phyloP scores from a whole-genome alignment of 2,113 vertebrate species.

The Eulemur macaco region DNA sequence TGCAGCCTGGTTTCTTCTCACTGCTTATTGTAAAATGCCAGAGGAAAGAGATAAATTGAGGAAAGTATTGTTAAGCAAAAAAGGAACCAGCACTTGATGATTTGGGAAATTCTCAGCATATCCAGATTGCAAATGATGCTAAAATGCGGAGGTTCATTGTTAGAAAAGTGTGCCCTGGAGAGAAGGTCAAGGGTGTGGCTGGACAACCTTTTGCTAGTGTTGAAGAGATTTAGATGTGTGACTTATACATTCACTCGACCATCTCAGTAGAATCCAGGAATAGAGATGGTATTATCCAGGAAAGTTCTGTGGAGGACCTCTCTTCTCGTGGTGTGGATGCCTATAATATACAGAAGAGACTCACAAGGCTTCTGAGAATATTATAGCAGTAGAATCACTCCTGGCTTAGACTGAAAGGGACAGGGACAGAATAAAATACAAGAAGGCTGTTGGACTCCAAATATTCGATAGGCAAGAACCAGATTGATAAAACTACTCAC shows the following conservation, averaged over 20 bases:
- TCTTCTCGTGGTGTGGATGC: background rate
- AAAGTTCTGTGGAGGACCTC: background rate
- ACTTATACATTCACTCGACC: background rate
- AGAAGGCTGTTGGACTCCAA: background rate
- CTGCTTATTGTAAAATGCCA: background rate
- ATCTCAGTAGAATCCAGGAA: background rate
- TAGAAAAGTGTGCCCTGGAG: background rate
- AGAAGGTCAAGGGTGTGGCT: background rate
- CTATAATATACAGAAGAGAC: background rate
- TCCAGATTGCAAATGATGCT: background rate
- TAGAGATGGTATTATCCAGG: background rate
- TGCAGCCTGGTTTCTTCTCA: background rate
- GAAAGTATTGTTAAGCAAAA: background rate
- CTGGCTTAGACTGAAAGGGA: background rate
- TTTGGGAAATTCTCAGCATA: background rate
- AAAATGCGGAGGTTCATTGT: background rate
- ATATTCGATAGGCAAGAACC: background rate
- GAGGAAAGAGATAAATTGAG: background rate
- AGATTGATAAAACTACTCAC: background rate
- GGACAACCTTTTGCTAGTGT: background rate
- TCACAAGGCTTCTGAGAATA: background rate
- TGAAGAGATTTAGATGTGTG: background rate
- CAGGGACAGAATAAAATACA: background rate
- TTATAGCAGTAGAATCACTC: background rate
- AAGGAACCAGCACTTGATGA: background rate